Base-by-base conservation (phyloP, 2,113 vertebrate species). In the Amblyopsis rosae region DNA sequence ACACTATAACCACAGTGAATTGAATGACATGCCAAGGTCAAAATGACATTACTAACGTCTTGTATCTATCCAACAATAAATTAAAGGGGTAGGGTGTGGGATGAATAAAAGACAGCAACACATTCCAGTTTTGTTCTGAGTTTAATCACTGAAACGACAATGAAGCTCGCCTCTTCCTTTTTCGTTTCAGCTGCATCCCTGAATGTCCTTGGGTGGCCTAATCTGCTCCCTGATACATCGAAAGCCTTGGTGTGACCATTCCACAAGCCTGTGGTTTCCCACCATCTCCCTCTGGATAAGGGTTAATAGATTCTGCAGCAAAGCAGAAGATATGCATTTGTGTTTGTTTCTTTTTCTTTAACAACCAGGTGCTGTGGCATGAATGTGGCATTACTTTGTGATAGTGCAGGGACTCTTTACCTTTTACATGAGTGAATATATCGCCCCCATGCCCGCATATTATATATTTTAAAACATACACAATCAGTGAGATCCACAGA, bases 111-210 rank as follows among this genome's bases (percentile, higher is more conserved):
- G 53, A 80, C 67, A 72, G 46, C 65, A 41, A 86, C 65, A 68
- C 80, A 70, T 77, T 87, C 80, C 84, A 88, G 84, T 69, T 90
- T 86, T 84, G 79, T 83, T 89, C 80, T 74, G 86, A 88, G 84
- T 91, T 91, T 90, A 90, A 89, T 92, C 79, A 88, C 89, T 92
- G 89, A 92, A 89, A 91, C 89, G 63, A 86, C 81, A 86, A 81
- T 89, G 88, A 87, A 87, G 84, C 70, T 82, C 78, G 84, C 66
- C 77, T 76, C 83, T 79, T 86, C 73, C 49, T 87, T 80, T 79
- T 70, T 84, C 73, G 74, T 88, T 88, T 87, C 86, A 88, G 84
- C 82, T 83, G 76, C 79, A 70, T 91, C 89, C 89, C 89, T 92
- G 88, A 89, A 91, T 85, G 82, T 87, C 88, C 82, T 82, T 72